Evolutionary conservation across 2,888 invertebrate genomes (phyloP).

Genomic region (Sarcophaga carnaria): DNA sequence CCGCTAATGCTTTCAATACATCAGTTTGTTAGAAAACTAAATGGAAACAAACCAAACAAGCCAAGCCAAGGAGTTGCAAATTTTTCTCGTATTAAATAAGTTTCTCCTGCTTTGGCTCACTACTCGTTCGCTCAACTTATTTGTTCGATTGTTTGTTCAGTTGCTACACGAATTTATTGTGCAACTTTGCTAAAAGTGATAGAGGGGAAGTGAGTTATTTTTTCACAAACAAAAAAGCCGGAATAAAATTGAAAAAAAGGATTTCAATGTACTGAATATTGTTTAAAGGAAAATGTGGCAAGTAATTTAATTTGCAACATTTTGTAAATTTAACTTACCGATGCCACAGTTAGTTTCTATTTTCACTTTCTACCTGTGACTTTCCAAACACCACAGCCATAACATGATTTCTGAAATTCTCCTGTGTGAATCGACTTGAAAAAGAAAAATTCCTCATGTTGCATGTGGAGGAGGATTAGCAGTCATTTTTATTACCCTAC

Average conservation of each 20-base stretch:
- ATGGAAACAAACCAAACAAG: conserved; percentile 29
- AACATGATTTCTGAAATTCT: background rate
- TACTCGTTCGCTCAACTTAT: background rate
- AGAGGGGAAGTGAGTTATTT: too few relatives aligned
- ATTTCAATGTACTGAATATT: too few relatives aligned
- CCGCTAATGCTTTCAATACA: conserved; percentile 61
- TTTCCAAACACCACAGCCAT: too few relatives aligned
- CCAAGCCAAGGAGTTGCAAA: conserved; percentile 13
- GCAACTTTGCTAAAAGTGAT: too few relatives aligned
- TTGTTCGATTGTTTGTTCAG: background rate
- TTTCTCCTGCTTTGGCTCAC: background rate
- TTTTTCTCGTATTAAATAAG: background rate
- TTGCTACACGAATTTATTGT: too few relatives aligned
- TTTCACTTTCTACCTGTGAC: background rate
- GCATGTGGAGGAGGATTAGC: background rate
- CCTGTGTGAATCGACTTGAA: background rate
- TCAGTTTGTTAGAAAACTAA: conserved; percentile 58
- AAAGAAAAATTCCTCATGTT: background rate
- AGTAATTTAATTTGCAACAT: background rate
- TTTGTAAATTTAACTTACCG: background rate
- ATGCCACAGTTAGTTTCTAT: background rate
- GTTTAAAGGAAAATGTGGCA: background rate
- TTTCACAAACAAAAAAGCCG: too few relatives aligned
- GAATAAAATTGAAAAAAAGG: too few relatives aligned
- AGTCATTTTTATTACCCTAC: background rate